Evolutionary conservation across 2,113 vertebrate genomes (phyloP).

Genomic region (Halichoerus grypus): DNA sequence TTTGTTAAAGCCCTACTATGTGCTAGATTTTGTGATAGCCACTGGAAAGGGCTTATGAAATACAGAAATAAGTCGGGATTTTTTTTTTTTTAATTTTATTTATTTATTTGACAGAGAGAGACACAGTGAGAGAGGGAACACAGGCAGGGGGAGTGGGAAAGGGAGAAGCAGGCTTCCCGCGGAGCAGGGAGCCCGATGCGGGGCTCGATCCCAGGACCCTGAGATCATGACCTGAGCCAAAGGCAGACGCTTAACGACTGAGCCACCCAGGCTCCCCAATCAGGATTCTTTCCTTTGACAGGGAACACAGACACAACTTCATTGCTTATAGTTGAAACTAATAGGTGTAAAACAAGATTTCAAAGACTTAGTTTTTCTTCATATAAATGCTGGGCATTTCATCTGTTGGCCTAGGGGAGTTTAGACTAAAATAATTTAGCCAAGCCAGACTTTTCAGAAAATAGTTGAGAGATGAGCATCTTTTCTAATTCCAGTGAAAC

Average conservation of each 20-base stretch:
- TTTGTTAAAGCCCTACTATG: neutral
- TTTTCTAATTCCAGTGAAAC: neutral
- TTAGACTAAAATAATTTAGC: constrained; percentile 27
- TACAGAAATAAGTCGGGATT: neutral
- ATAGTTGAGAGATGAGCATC: neutral
- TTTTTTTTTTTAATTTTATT: neutral
- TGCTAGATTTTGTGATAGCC: neutral
- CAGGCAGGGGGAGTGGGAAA: too few species aligned
- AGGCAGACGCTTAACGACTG: too few species aligned
- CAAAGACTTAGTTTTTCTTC: neutral
- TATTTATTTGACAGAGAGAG: too few species aligned
- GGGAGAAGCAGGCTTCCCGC: too few species aligned
- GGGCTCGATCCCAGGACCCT: too few species aligned
- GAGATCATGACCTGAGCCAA: too few species aligned
- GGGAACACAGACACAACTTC: neutral
- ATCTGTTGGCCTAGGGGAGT: neutral
- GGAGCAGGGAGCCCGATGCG: too few species aligned
- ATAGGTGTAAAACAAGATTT: neutral
- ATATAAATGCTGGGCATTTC: neutral
- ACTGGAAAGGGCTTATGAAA: neutral
- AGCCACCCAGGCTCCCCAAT: too few species aligned
- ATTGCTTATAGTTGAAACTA: neutral
- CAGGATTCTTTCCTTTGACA: neutral
- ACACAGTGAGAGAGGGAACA: too few species aligned
- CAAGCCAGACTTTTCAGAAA: neutral